A percentile compares a stretch with the other conserved stretches of the same genome.
These are phyloP conservation scores for Thunnus maccoyii DNA, from an alignment of 2,113 vertebrate species.

Conservation along the genomic window DNA sequence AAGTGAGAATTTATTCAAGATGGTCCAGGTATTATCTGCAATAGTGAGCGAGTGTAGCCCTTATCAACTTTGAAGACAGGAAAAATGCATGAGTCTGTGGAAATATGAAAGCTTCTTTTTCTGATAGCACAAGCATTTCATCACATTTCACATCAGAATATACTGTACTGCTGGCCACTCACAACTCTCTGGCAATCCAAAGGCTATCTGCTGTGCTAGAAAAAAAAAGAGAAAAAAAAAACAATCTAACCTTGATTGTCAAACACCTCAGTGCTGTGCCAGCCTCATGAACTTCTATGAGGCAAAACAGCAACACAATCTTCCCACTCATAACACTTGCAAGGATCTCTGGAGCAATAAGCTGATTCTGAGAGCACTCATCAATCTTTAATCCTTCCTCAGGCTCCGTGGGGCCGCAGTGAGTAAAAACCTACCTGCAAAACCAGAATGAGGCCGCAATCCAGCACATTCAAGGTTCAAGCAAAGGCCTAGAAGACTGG, in stretches of 20 bases:
- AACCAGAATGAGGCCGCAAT: slow-evolving; percentile 69
- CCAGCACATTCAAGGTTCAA: slow-evolving; percentile 74
- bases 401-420: slow-evolving; percentile 63
- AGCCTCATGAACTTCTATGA: slow-evolving; percentile 71
- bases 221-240: slow-evolving; percentile 1
- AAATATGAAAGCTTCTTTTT: slow-evolving; percentile 54
- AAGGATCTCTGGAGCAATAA: slow-evolving; percentile 81
- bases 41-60: slow-evolving; percentile 35
- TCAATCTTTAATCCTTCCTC: slow-evolving; percentile 83
- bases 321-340: slow-evolving; percentile 80
- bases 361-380: slow-evolving; percentile 82
- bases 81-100: slow-evolving; percentile 55
- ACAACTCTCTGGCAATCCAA: slow-evolving; percentile 44
- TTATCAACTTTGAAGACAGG: slow-evolving; percentile 67
- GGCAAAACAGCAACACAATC: slow-evolving; percentile 78
- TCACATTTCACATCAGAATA: slow-evolving; percentile 69
- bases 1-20: slow-evolving; percentile 64
- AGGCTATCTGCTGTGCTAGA: slow-evolving; percentile 49
- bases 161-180: slow-evolving; percentile 51
- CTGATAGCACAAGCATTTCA: slow-evolving; percentile 61
- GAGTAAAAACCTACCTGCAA: slow-evolving; percentile 73
- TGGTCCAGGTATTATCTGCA: slow-evolving; percentile 61
- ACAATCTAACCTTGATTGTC: slow-evolving; percentile 78
- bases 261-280: slow-evolving; percentile 67
- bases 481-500: slow-evolving; percentile 63